A percentile compares a stretch with the other conserved stretches of the same genome.
These are phyloP conservation scores for Colinus virginianus DNA, from an alignment of 2,113 vertebrate genomes.

Conservation along the genomic window DNA sequence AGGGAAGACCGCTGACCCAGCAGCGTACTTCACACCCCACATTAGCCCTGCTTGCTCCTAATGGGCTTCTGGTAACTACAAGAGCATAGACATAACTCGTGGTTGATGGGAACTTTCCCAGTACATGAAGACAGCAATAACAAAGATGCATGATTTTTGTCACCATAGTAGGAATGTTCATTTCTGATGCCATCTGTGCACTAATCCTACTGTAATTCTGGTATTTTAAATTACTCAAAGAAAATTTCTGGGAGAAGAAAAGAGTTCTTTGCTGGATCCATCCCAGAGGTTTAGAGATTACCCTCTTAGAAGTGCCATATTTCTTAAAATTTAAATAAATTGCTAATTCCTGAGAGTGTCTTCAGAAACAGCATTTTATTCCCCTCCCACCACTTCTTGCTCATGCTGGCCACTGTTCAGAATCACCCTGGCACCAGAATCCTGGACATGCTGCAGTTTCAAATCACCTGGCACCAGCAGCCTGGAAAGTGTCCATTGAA, in stretches of 20 bases:
- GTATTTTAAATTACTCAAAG: not conserved
- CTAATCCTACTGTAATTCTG: not conserved
- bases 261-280: not conserved
- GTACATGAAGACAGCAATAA: not conserved
- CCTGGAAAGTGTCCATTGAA: conserved; percentile 47
- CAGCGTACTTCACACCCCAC: not conserved
- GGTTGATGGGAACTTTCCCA: conserved; percentile 13
- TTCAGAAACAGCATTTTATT: conserved; percentile 40
- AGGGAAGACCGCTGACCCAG: not conserved
- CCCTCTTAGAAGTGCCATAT: not conserved
- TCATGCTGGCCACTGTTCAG: conserved; percentile 51
- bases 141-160: conserved; percentile 3
- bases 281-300: conserved; percentile 2
- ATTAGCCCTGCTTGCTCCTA: not conserved
- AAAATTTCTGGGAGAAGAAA: not conserved
- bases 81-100: not conserved
- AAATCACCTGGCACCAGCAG: conserved; percentile 62
- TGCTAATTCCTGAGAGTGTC: conserved; percentile 23
- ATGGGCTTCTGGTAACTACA: not conserved
- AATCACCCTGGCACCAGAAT: conserved; percentile 60
- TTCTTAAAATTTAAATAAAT: conserved; percentile 60
- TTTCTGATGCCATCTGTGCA: not conserved
- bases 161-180: not conserved
- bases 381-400: conserved; percentile 46
- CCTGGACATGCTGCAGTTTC: conserved; percentile 52